Percentiles rank a stretch among this genome's conserved stretches.
Conservation (phyloP, 2,888 invertebrate genomes). For the Abrostola tripartita region DNA sequence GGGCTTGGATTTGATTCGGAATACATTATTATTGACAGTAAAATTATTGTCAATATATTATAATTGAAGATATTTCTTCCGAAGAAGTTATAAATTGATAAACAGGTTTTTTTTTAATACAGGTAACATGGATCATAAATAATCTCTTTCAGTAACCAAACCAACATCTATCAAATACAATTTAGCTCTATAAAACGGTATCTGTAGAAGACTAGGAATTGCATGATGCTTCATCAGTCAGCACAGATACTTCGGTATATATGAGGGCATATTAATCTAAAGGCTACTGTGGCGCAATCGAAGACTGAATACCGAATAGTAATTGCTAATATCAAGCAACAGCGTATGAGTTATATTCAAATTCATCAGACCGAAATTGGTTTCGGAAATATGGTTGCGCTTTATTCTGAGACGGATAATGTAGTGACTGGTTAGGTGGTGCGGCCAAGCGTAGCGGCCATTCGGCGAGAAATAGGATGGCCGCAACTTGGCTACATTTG, state of each 20-base stretch:
- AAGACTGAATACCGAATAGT: conserved; percentile 6
- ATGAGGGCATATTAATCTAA: not conserved
- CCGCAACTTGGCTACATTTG: not conserved
- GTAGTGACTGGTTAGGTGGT: conserved; percentile 19
- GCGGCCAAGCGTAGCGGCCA: conserved; percentile 25
- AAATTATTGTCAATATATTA: no score
- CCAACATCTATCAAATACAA: no score
- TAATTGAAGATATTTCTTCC: no score
- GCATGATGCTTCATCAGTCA: no score
- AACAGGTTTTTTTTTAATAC: no score
- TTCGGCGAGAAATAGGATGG: conserved; percentile 15
- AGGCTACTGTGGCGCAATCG: not conserved
- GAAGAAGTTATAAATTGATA: no score
- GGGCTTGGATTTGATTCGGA: not conserved
- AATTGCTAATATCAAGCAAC: conserved; percentile 17
- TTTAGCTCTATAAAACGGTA: no score
- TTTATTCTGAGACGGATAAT: conserved; percentile 24
- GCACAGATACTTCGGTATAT: no score
- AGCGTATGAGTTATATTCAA: conserved; percentile 9
- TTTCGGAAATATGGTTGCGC: conserved; percentile 5
- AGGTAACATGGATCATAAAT: no score
- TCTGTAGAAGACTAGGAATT: no score
- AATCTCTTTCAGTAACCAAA: no score
- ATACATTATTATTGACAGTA: no score
- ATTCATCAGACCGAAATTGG: conserved; percentile 12